Base-by-base conservation (phyloP, 2,888 invertebrate genomes). In the Nomada ferruginata region DNA sequence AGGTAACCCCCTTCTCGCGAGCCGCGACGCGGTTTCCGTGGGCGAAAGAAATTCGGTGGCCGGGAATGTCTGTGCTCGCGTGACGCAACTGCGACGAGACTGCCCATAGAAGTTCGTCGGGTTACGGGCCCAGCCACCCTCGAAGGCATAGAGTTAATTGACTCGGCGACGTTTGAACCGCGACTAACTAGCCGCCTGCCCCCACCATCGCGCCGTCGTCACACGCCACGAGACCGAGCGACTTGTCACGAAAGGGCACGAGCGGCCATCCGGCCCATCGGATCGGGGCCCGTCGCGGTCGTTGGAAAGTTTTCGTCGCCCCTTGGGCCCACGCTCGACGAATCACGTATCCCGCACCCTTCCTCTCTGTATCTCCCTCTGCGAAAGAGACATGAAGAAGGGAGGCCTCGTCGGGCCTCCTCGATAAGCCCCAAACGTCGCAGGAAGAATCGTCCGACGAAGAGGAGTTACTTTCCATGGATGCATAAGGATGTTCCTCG, bases 1-100 rank as follows among this genome's bases (percentile, higher is more conserved):
- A 87, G 83, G 81, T 74, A 75, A 85, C 83, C 88, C 87, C 87
- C 88, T 82, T 79, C 83, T 81, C 87, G 83, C 70, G 57, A 83
- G 15, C 18, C 85, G 75, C 76, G 83, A 64, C 83, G 87, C 83
- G 81, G 79, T 79, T 80, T 74, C 70, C 86, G 79, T 66, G 15
- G 77, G 61, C 87, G 85, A 83, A 87, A 76, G 71, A 68, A 53
- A 81, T 61, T 72, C 73, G 82, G 55, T 76, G 44, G 52, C 63
- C 83, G 74, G 64, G 52, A 29, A 70, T 29, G 52, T 53, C 52
- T 52, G 81, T 66, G 79, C 18, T 79, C 66, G 69, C 76, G 81
- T 59, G 69, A 68, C 65, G 55, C 42, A 42, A 26, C 59, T 13
- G 0, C n/a, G 13, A 52, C 53, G 57, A 23, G 23, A 57, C 13